Conservation (phyloP, 2,113 vertebrate species). For the Camelus dromedarius region DNA sequence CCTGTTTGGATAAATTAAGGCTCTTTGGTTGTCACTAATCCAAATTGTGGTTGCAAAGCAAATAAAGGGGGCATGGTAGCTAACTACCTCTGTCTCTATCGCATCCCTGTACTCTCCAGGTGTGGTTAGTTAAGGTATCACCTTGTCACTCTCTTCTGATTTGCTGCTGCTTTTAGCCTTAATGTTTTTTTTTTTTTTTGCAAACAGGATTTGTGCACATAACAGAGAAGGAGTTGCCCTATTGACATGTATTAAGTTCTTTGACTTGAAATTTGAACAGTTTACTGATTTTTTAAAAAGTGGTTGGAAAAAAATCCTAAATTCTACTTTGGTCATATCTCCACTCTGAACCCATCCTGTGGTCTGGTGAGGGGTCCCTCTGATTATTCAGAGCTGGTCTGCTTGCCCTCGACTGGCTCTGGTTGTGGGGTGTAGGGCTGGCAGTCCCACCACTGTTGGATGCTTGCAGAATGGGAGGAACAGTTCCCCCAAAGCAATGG, state of each 20-base stretch:
- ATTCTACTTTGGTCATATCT: not conserved
- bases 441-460: not conserved
- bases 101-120: not conserved
- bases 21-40: constrained; percentile 16
- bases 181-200: not conserved
- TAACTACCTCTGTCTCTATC: not conserved
- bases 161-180: not conserved
- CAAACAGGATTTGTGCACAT: not conserved
- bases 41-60: not conserved
- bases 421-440: not conserved
- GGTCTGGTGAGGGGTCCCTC: not conserved
- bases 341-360: not conserved
- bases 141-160: not conserved
- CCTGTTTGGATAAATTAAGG: not conserved
- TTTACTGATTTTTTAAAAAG: not conserved
- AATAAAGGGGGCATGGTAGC: not conserved
- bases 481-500: not conserved
- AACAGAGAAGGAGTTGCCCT: not conserved
- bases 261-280: not conserved
- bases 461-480: not conserved
- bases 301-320: not conserved
- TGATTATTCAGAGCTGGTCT: not conserved
- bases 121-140: not conserved
- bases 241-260: not conserved
- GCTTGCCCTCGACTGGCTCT: not conserved